phyloP scores from a whole-genome alignment of 2,888 invertebrate species.

The Lamellibrachia columna region DNA sequence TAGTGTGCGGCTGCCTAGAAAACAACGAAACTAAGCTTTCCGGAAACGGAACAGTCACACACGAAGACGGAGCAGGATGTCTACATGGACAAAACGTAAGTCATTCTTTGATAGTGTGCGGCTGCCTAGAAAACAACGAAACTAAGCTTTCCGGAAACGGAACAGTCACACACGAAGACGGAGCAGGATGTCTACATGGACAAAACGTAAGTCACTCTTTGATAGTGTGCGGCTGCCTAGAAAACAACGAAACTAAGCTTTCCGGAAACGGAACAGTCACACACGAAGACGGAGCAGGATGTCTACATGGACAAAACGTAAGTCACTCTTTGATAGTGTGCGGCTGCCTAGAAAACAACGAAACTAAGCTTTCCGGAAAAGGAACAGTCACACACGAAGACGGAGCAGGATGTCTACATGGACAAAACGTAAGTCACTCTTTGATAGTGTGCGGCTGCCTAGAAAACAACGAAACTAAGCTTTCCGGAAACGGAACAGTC shows the following conservation, averaged over 20 bases:
- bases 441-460: background rate
- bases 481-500: constrained; percentile 89
- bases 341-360: background rate
- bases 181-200: constrained; percentile 79
- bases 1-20: background rate
- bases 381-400: constrained; percentile 78
- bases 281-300: constrained; percentile 77
- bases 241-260: constrained; percentile 69
- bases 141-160: constrained; percentile 91
- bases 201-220: constrained; percentile 41
- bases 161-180: constrained; percentile 77
- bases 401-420: constrained; percentile 77
- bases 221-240: background rate
- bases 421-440: constrained; percentile 61
- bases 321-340: background rate
- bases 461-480: constrained; percentile 30
- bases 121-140: background rate
- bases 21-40: constrained; percentile 75
- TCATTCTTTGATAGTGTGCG: background rate
- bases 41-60: constrained; percentile 84
- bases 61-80: constrained; percentile 80
- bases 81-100: constrained; percentile 69
- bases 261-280: constrained; percentile 87
- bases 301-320: constrained; percentile 73
- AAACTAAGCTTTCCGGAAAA: constrained; percentile 94